Evolutionary conservation across 2,113 vertebrate genomes (phyloP), one percentile per base, ranked within the genome.

Genomic region (Lethenteron camtschaticum): DNA sequence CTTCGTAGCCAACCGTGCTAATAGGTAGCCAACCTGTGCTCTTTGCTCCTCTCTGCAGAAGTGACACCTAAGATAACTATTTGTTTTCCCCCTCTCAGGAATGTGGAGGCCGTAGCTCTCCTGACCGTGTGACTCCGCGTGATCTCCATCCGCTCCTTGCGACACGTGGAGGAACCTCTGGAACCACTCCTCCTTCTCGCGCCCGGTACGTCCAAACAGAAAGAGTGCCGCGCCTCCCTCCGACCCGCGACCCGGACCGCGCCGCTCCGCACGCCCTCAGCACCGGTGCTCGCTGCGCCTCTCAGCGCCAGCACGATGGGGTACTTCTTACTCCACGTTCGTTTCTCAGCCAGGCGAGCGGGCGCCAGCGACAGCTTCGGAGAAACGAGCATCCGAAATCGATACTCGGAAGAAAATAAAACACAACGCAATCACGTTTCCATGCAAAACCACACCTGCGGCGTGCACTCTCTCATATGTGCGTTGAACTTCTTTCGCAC

Each of bases 131-230:
- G 75, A 55, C n/a, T 68, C 41, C 2, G 55, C 56, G 41, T 41
- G 41, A 7, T 41, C 41, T 5, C 41, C 41, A 41, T 41, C 41
- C 41, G 41, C 41, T 41, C 41, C 41, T 4, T 13, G 70, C 71
- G 85, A 81, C 3, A 81, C 85, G 70, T 71, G 73, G 72, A 77
- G 71, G 10, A 91, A 79, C 57, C 83, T 79, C 72, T 81, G 82
- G 72, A 83, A 89, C 88, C 88, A 91, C 75, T 89, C 87, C 70
- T 91, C 87, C 76, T 91, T 91, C 71, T 87, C 86, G 68, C 88
- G 77, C 10, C 87, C 88, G 0, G 87, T 90, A 68, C 86, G 74
- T 56, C 85, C 85, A 0, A 90, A 91, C 55, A 91, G 82, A 77
- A 82, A 89, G 20, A 91, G 80, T 4, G 72, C 72, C 56, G 68